Conservation (phyloP, 1,140 invertebrate genomes). For the Cataglyphis hispanica region DNA sequence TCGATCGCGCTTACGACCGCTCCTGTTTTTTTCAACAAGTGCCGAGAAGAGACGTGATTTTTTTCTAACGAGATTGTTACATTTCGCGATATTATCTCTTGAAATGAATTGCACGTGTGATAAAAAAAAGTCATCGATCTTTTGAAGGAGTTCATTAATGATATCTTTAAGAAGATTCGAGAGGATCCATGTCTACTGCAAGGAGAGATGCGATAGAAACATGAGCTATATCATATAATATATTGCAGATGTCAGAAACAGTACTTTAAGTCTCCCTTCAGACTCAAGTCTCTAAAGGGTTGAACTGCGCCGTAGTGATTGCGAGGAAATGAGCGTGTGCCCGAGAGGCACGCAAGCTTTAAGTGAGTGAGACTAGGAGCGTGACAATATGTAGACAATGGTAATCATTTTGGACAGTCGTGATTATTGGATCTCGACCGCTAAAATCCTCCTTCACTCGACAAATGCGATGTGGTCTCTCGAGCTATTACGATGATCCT, state of each 20-base stretch:
- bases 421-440: slow-evolving; percentile 45
- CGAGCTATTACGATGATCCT: slow-evolving; percentile 18
- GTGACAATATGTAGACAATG: slow-evolving; percentile 60
- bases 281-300: slow-evolving; percentile 20
- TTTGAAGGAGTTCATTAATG: slow-evolving; percentile 3
- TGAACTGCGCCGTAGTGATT: slow-evolving; percentile 30
- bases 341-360: slow-evolving; percentile 24
- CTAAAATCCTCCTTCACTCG: not conserved
- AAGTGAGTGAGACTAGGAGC: slow-evolving; percentile 28
- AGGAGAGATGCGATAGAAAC: slow-evolving; percentile 1
- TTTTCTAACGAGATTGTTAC: slow-evolving; percentile 39
- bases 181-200: slow-evolving; percentile 3
- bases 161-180: not conserved
- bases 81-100: not conserved
- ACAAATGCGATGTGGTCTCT: not conserved
- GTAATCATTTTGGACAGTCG: slow-evolving; percentile 34
- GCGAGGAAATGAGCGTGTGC: slow-evolving; percentile 7
- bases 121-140: not conserved
- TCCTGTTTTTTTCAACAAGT: slow-evolving; percentile 30
- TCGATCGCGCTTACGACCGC: slow-evolving; percentile 10
- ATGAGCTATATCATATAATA: slow-evolving; percentile 34
- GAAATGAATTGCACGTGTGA: not conserved
- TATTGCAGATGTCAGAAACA: slow-evolving; percentile 46
- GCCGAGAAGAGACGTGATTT: slow-evolving; percentile 42
- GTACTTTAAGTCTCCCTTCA: slow-evolving; percentile 32